Evolutionary conservation across 2,113 vertebrate genomes (phyloP).

Genomic region (Bombycilla garrulus): DNA sequence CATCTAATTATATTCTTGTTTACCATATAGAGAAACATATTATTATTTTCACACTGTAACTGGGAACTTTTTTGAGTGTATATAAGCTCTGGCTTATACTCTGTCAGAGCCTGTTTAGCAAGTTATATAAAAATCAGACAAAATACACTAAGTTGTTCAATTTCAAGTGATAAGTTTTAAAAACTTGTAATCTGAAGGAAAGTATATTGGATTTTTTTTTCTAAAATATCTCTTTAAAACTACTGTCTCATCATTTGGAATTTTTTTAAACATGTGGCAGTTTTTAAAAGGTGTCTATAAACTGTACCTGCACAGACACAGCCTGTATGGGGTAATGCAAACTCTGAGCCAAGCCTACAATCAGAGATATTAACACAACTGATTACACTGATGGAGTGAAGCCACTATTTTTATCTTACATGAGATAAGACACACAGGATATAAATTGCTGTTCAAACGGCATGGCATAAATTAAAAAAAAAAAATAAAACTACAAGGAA

Average conservation of each 20-base stretch:
- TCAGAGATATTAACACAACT: constrained; percentile 40
- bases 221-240: neutral
- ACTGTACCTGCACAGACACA: constrained; percentile 37
- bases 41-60: neutral
- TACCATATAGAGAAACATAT: neutral
- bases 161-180: neutral
- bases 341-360: constrained; percentile 19
- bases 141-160: neutral
- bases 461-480: neutral
- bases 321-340: constrained; percentile 3
- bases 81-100: neutral
- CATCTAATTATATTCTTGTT: neutral
- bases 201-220: neutral
- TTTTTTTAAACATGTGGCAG: neutral
- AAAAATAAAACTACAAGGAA: neutral
- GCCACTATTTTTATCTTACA: constrained; percentile 44
- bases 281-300: neutral
- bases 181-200: neutral
- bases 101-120: neutral
- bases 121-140: neutral
- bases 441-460: neutral
- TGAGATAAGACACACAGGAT: constrained; percentile 27
- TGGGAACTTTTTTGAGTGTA: neutral
- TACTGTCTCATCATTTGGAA: neutral
- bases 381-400: constrained; percentile 26